Conservation (phyloP, 2,888 invertebrate genomes). For the Mongoloraphidia duomilia region DNA sequence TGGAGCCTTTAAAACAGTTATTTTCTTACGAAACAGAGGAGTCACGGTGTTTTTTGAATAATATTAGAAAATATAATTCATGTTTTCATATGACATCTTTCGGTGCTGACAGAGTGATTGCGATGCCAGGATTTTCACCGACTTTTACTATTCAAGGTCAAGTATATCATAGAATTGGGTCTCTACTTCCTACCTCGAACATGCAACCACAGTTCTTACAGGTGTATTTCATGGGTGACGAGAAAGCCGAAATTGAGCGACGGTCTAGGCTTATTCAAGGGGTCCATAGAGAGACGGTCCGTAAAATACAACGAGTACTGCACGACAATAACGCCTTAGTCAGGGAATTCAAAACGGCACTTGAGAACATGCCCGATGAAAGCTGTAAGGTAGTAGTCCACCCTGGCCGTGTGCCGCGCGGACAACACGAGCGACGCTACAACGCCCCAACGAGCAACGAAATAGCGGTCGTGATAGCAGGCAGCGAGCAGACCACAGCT, state of each 20-base stretch:
- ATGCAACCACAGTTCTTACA: slow-evolving; percentile 18
- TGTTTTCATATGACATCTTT: slow-evolving; percentile 16
- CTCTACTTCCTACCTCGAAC: slow-evolving; percentile 15
- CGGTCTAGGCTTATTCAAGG: slow-evolving; percentile 16
- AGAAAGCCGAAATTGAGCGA: slow-evolving; percentile 14
- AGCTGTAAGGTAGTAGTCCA: slow-evolving; percentile 19
- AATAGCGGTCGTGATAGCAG: slow-evolving; percentile 18
- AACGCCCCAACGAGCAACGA: slow-evolving; percentile 18
- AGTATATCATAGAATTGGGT: slow-evolving; percentile 19
- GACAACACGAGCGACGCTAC: slow-evolving; percentile 19
- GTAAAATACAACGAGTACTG: slow-evolving; percentile 18
- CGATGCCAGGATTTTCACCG: slow-evolving; percentile 15
- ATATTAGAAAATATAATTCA: slow-evolving; percentile 13
- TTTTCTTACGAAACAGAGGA: slow-evolving; percentile 11
- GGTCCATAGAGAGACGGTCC: slow-evolving; percentile 16
- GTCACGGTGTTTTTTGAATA: slow-evolving; percentile 12
- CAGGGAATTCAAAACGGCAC: slow-evolving; percentile 19
- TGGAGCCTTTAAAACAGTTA: slow-evolving; percentile 13
- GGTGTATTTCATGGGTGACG: slow-evolving; percentile 20
- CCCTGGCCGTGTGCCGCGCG: slow-evolving; percentile 18
- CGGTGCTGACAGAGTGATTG: slow-evolving; percentile 10
- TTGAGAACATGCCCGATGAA: slow-evolving; percentile 17
- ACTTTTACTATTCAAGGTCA: slow-evolving; percentile 21
- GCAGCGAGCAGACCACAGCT: slow-evolving; percentile 12
- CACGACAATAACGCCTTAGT: slow-evolving; percentile 18